Evolutionary conservation across 2,113 vertebrate species (phyloP), one percentile per base, ranked within the genome.

Genomic region (Hymenochirus boettgeri): DNA sequence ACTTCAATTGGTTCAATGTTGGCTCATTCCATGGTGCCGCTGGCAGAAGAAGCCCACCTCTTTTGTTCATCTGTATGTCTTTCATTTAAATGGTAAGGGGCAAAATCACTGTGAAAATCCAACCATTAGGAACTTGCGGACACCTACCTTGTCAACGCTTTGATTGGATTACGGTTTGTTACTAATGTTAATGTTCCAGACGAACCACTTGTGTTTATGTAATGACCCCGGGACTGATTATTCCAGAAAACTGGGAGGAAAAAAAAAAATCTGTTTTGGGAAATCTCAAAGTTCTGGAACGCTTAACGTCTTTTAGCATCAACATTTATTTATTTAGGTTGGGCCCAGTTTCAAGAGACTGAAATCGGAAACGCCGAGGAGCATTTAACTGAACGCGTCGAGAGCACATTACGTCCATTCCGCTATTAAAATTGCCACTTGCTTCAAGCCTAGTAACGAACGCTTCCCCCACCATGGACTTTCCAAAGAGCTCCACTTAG

Each of bases 301-400:
- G 87, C 85, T 85, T 18, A 84, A 87, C 84, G 87, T 86, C 88
- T 12, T 85, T 89, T 88, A 86, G 84, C 89, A 89, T 89, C 87
- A 87, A 81, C 84, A 79, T 89, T 89, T 88, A 89, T 90, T 91
- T 90, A 89, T 89, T 89, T 88, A 87, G 83, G 79, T 89, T 84
- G 86, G 86, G 85, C 86, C 82, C 75, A 78, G 84, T 91, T 90
- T 91, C 88, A 89, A 89, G 84, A 86, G 82, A 86, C 83, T 86
- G 81, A 89, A 89, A 89, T 89, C 88, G 84, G 80, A 91, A 89
- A 88, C 87, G 90, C 85, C 88, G 86, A 88, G 84, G 85, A 85
- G 82, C 85, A 88, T 89, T 86, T 88, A 88, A 90, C 89, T 89
- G 82, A 85, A 88, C 87, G 81, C 5, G 35, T 10, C 87, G 83